Evolutionary conservation across 23 tunicate species (phyloP).

Genomic region (Trididemnum clinides): DNA sequence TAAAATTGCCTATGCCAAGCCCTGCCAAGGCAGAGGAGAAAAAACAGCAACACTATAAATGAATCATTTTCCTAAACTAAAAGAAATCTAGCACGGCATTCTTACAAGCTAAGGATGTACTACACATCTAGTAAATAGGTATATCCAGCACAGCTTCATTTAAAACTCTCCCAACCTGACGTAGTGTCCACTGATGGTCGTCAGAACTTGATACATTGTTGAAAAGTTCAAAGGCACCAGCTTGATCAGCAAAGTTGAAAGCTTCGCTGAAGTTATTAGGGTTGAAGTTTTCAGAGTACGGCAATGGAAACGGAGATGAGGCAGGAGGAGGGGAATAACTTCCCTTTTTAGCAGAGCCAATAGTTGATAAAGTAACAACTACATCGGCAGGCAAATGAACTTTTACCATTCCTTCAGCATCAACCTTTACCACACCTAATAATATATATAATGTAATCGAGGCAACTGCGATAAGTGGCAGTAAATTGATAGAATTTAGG

Average conservation of each 20-base stretch:
- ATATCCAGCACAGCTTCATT: too few species aligned
- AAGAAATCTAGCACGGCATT: too few species aligned
- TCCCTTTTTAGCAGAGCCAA: slow-evolving; percentile 67
- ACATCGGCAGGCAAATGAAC: slow-evolving; percentile 31
- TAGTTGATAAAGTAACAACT: slow-evolving; percentile 56
- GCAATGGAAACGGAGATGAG: slow-evolving; percentile 64
- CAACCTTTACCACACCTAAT: slow-evolving; percentile 39
- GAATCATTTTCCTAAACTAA: too few species aligned
- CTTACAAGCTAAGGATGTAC: too few species aligned
- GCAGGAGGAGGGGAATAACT: slow-evolving; percentile 64
- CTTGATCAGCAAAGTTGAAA: slow-evolving; percentile 88
- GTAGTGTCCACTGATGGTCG: slow-evolving; percentile 68
- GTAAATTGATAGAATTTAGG: too few species aligned
- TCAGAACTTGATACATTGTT: slow-evolving; percentile 45
- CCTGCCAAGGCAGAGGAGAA: too few species aligned
- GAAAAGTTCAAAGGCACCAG: slow-evolving; percentile 73
- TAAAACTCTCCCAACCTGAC: too few species aligned
- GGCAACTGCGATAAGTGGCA: too few species aligned
- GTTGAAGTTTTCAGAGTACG: slow-evolving; percentile 77
- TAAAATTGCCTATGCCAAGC: too few species aligned
- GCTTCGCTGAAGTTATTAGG: slow-evolving; percentile 62
- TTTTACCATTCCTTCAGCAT: slow-evolving; percentile 12
- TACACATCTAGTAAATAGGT: too few species aligned
- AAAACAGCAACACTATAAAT: too few species aligned
- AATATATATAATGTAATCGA: too few species aligned